A percentile compares a stretch with the other conserved stretches of the same genome.
Evolutionary conservation across 2,113 vertebrate species (phyloP).

Genomic region (Dipodomys ordii): DNA sequence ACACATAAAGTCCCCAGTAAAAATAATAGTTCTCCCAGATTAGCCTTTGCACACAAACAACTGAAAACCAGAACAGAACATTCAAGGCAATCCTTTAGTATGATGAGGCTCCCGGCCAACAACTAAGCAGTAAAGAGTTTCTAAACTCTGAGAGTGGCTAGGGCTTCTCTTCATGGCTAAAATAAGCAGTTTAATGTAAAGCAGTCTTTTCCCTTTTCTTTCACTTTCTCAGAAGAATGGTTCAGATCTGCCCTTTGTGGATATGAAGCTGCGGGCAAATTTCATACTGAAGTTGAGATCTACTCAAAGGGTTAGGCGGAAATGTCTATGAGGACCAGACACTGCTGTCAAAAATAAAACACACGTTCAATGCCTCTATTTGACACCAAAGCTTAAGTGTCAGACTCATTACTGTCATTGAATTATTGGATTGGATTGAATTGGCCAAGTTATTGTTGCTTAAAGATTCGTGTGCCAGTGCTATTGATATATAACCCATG

Average conservation of each 20-base stretch:
- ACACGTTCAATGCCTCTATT: slow-evolving; percentile 11
- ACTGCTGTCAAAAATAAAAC: slow-evolving; percentile 39
- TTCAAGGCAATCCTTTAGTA: slow-evolving; percentile 14
- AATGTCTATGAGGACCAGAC: slow-evolving; percentile 20
- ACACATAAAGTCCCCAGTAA: slow-evolving; percentile 14
- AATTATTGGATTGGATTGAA: slow-evolving; percentile 35
- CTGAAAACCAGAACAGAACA: slow-evolving; percentile 51
- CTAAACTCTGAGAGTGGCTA: slow-evolving; percentile 27
- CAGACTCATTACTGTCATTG: slow-evolving; percentile 43
- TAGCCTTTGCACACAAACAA: slow-evolving; percentile 43
- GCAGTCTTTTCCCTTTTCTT: slow-evolving; percentile 8
- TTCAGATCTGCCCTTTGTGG: slow-evolving; percentile 60
- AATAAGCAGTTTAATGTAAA: slow-evolving; percentile 67
- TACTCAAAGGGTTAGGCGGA: slow-evolving; percentile 23
- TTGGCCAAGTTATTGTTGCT: slow-evolving; percentile 29
- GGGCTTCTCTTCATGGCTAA: slow-evolving; percentile 60
- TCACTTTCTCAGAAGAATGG: slow-evolving; percentile 59
- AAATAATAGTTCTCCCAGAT: slow-evolving; percentile 23
- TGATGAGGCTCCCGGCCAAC: slow-evolving; percentile 48
- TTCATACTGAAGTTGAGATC: slow-evolving; percentile 40
- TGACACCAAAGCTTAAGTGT: neutral
- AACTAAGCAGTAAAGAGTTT: slow-evolving; percentile 42
- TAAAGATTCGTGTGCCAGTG: slow-evolving; percentile 25
- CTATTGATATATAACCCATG: neutral
- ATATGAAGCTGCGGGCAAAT: slow-evolving; percentile 30